Conservation (phyloP, 2,797 vertebrate species). For the Chaetodon trifasciatus region DNA sequence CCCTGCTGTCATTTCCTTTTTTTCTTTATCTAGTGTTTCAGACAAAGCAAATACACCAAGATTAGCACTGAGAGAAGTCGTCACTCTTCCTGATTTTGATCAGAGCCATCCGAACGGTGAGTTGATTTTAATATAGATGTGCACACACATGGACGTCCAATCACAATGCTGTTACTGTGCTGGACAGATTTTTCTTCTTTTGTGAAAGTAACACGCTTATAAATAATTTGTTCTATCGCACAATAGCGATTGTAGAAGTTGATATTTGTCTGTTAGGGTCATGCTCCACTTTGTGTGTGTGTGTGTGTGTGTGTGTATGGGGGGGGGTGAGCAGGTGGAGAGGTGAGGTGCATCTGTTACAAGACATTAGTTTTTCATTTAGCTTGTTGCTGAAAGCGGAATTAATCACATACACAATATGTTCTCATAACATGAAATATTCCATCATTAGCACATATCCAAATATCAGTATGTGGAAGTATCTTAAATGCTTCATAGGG, state of each 20-base stretch:
- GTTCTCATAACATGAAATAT: no score
- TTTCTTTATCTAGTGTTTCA: slow-evolving; percentile 73
- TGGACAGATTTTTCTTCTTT: slow-evolving; percentile 31
- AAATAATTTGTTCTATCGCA: slow-evolving; percentile 23
- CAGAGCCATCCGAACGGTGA: slow-evolving; percentile 65
- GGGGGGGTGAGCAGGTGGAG: no score
- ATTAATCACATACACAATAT: background rate
- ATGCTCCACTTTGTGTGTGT: slow-evolving; percentile 4
- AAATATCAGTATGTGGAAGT: background rate
- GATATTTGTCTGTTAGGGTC: slow-evolving; percentile 7
- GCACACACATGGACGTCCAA: slow-evolving; percentile 53
- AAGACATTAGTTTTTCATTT: background rate
- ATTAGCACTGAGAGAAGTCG: slow-evolving; percentile 75
- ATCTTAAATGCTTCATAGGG: background rate
- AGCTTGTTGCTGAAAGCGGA: background rate
- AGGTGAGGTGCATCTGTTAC: background rate
- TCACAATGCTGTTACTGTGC: slow-evolving; percentile 47
- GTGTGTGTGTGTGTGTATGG: background rate
- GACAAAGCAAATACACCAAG: slow-evolving; percentile 75
- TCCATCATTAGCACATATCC: background rate
- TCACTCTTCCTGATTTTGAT: slow-evolving; percentile 77
- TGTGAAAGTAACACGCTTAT: slow-evolving; percentile 34
- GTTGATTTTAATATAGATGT: slow-evolving; percentile 88
- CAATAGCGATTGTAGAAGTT: slow-evolving; percentile 32
- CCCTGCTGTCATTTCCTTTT: slow-evolving; percentile 78